Evolutionary conservation across 2,113 vertebrate species (phyloP), one percentile per base, ranked within the genome.

Genomic region (Chaetodon trifascialis): DNA sequence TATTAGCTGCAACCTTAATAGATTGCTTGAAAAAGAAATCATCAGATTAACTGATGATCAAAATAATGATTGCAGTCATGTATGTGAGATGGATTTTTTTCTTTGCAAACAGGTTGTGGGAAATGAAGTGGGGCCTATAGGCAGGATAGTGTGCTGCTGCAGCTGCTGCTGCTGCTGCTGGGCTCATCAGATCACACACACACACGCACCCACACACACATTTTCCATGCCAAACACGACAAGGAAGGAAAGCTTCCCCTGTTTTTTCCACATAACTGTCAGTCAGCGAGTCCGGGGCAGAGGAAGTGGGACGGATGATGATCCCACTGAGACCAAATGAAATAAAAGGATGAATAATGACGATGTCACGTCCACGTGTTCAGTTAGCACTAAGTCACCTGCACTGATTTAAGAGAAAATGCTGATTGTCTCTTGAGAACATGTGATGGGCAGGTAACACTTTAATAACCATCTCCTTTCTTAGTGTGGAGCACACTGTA

Each of bases 291-390:
- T 25, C 51, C 38, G 34, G 63, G 73, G 63, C 69, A 46, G 46
- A 83, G 89, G 87, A 89, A 87, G 87, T 66, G 69, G 80, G 80
- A 82, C 70, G 55, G 52, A 76, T 76, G 82, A 90, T 75, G 79
- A 85, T 79, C 71, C 84, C 82, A 9, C 74, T 71, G 87, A 88
- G 86, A 67, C 78, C 7, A 4, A 80, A 79, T 84, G 73, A 83
- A 83, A 87, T 86, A 74, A 87, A 80, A 79, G 60, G 21, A 80
- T 81, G 72, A 91, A 77, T 84, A 85, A 88, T 84, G 85, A 86
- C 70, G 80, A 80, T 76, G 58, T 76, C 68, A 42, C 2, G 40
- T 56, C 52, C 66, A 59, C 9, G 42, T 77, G 55, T 63, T 82
- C 25, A 2, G 34, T 56, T 14, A 71, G 67, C 78, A 34, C n/a